A percentile compares a stretch with the other conserved stretches of the same genome.
phyloP scores from a whole-genome alignment of 2,797 vertebrate species.

The Lepidocolaptes lacrymiger region DNA sequence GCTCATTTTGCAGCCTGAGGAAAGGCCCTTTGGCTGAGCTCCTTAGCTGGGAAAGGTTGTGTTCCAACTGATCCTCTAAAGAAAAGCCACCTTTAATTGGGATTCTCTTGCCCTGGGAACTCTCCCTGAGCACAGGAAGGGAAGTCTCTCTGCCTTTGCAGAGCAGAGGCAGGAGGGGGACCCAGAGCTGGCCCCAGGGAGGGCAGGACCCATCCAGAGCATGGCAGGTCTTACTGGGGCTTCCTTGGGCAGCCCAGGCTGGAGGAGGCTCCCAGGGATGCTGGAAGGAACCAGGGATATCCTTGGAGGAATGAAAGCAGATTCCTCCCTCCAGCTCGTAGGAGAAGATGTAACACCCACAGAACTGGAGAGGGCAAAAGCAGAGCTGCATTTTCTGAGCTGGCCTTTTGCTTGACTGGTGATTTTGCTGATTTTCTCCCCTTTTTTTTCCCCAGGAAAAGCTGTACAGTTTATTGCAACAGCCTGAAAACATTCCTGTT shows the following conservation, averaged over 20 bases:
- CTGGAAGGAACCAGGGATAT: neutral
- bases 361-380: neutral
- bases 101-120: no score
- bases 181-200: neutral
- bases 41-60: no score
- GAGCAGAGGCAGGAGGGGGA: neutral
- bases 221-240: accelerated
- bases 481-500: no score
- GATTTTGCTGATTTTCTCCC: neutral
- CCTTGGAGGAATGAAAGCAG: neutral
- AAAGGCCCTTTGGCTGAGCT: neutral
- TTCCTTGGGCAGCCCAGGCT: neutral
- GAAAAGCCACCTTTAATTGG: no score
- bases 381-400: neutral
- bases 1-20: neutral
- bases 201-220: accelerated
- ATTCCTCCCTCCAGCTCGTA: neutral
- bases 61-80: no score
- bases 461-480: neutral
- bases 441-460: neutral
- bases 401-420: neutral
- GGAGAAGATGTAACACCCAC: neutral
- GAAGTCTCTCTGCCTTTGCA: no score
- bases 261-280: accelerated
- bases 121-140: no score